A percentile compares a stretch with the other conserved stretches of the same genome.
Evolutionary conservation across 1,140 invertebrate species (phyloP).

Genomic region (Dendrolimus punctatus): DNA sequence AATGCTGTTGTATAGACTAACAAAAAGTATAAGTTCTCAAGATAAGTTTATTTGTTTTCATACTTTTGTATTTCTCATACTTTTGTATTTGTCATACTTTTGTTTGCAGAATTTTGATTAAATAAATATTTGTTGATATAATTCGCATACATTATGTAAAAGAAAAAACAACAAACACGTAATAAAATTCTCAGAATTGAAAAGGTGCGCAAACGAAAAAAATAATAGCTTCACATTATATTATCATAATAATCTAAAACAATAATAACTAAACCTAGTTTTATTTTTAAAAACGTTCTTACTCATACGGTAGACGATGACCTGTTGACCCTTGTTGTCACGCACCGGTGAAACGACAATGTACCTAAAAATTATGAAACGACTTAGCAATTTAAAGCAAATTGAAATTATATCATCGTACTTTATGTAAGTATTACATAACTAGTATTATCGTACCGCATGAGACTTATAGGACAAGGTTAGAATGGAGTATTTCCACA

Average conservation of each 20-base stretch:
- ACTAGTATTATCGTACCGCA: conserved; percentile 16
- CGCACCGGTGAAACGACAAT: conserved; percentile 81
- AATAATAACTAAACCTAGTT: neutral
- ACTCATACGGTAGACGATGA: conserved; percentile 79
- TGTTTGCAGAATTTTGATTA: too few species aligned
- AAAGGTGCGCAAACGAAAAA: conserved; percentile 1
- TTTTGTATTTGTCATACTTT: too few species aligned
- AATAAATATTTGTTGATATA: neutral
- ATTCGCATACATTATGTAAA: conserved; percentile 2
- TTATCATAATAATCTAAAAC: too few species aligned
- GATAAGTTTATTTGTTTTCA: too few species aligned
- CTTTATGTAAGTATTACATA: conserved; percentile 20
- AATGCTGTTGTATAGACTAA: too few species aligned
- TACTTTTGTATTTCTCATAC: too few species aligned
- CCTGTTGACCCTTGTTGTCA: conserved; percentile 79
- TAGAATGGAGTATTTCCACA: conserved; percentile 24
- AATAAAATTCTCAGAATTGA: conserved; percentile 7
- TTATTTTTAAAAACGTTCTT: conserved; percentile 39
- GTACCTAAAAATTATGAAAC: conserved; percentile 71
- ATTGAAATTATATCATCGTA: conserved; percentile 27
- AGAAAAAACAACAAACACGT: neutral
- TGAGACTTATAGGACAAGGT: conserved; percentile 1
- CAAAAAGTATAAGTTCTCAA: too few species aligned
- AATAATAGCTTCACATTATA: too few species aligned
- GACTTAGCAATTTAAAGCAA: conserved; percentile 23